Base-by-base conservation (phyloP, 2,888 invertebrate genomes). In the Leucophora obtusa region DNA sequence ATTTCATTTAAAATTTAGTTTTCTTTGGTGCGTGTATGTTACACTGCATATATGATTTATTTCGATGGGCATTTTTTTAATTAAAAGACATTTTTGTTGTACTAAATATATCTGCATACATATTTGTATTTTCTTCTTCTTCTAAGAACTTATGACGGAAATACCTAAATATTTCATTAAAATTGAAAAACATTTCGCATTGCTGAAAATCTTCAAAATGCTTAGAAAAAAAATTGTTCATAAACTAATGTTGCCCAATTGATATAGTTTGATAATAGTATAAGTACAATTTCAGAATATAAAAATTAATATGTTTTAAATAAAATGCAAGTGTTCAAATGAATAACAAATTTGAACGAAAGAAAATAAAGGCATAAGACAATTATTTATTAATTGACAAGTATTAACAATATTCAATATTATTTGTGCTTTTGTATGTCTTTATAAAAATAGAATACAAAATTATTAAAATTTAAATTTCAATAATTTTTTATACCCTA, bases 321-420 rank as follows among this genome's bases (percentile, higher is more conserved):
- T 3, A 6, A 47, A 59, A 59, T 28, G 71, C 70, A 71, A 77
- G 43, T 66, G 65, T 66, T 71, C 53, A 59, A 33, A 71, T 51
- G 15, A 54, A 53, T 43, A 33, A 50, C 60, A 38, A 17, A 2
- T 47, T 5, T 47, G 14, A 54, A 28, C 28, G 1, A 28, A n/a
- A 28, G 6, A 38, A 56, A 78, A 68, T 62, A 56, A 56, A 71
- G 65, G 71, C 47, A 66, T 54, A 14, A 60, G 18, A 56, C 70
- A 74, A 70, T 75, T 74, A 75, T 79, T 74, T 71, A 60, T 54
- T 66, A 79, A 79, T 75, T 79, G 70, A 74, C 70, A 79, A 70
- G 59, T 65, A 69, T 65, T 79, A 54, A 50, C 24, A 69, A 59
- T 17, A 63, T 35, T 66, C 53, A 59, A 54, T 4, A 24, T 14